Conservation (phyloP, 2,113 vertebrate genomes). For the Limanda limanda region DNA sequence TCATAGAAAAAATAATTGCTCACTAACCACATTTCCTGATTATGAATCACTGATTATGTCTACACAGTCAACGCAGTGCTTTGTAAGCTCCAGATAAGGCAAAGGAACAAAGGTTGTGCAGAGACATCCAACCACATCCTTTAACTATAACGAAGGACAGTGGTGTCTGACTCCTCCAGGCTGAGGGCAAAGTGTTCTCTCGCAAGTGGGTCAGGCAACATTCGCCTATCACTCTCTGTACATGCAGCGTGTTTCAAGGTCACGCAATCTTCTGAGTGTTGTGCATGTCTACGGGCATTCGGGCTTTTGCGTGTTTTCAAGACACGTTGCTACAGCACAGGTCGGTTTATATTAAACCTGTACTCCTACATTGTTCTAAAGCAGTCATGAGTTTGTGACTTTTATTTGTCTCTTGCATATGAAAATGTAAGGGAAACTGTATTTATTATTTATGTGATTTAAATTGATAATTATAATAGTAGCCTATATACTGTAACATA, state of each 20-base stretch:
- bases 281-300: background rate
- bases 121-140: conserved; percentile 22
- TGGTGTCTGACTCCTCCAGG: conserved; percentile 42
- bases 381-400: background rate
- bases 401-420: conserved; percentile 13
- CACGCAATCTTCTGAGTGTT: conserved; percentile 42
- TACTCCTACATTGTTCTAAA: too few species aligned
- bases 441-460: too few species aligned
- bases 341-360: too few species aligned
- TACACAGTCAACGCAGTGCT: background rate
- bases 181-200: conserved; percentile 58
- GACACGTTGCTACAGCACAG: too few species aligned
- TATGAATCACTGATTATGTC: conserved; percentile 1
- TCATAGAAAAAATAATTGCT: background rate
- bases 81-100: background rate
- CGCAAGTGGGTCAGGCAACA: conserved; percentile 72
- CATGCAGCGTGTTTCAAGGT: conserved; percentile 64
- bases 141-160: conserved; percentile 42
- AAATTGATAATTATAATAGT: too few species aligned
- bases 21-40: conserved; percentile 8
- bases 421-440: too few species aligned
- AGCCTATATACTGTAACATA: background rate
- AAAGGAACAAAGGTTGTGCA: background rate
- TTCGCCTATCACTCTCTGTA: conserved; percentile 56
- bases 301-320: too few species aligned